Evolutionary conservation across 2,113 vertebrate species (phyloP).

Genomic region (Amia ocellicauda): DNA sequence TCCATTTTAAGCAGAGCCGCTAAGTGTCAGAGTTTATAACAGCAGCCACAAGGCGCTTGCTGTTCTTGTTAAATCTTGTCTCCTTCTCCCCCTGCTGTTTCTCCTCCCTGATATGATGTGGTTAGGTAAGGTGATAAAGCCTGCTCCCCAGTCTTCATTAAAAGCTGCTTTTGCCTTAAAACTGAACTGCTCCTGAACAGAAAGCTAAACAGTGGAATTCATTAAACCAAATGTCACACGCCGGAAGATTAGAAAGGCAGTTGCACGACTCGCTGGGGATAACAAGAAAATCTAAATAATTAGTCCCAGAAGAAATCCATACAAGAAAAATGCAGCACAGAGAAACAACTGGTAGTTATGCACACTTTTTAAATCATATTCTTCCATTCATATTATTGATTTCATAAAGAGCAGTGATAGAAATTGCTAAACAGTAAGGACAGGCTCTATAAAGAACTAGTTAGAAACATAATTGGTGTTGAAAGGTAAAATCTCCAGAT

Average conservation of each 20-base stretch:
- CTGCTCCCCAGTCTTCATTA: constrained; percentile 39
- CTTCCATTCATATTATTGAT: neutral
- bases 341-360: constrained; percentile 9
- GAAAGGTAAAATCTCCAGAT: too few relatives aligned
- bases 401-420: too few relatives aligned
- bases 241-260: constrained; percentile 50
- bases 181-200: constrained; percentile 63
- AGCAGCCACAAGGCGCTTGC: neutral
- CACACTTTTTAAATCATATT: neutral
- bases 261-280: constrained; percentile 42
- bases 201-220: constrained; percentile 56
- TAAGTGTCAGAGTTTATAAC: neutral
- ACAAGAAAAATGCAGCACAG: constrained; percentile 35
- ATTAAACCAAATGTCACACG: constrained; percentile 61
- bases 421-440: too few relatives aligned
- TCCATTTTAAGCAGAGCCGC: neutral
- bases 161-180: constrained; percentile 21
- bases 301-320: constrained; percentile 44
- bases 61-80: neutral
- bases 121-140: constrained; percentile 44
- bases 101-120: constrained; percentile 26
- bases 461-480: too few relatives aligned
- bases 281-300: constrained; percentile 53
- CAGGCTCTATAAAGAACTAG: too few relatives aligned
- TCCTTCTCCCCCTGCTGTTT: constrained; percentile 1